phyloP scores from a whole-genome alignment of 23 tunicate genomes.

The Trididemnum miniatum region DNA sequence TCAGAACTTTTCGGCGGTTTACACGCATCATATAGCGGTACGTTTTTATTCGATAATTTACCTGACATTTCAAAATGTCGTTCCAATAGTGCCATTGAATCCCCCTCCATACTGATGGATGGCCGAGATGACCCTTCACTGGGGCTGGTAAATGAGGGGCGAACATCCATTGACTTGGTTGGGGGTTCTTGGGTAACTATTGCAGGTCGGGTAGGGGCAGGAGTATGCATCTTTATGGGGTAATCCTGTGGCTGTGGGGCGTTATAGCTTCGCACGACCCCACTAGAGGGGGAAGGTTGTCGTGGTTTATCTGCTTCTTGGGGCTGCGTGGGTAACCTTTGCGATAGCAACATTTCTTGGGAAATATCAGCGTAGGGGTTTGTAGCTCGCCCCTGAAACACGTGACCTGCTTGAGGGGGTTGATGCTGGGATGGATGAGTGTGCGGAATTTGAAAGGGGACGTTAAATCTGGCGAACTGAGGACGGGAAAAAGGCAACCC shows the following conservation, averaged over 20 bases:
- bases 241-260: neutral
- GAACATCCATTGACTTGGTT: neutral
- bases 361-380: neutral
- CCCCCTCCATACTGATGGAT: constrained; percentile 24
- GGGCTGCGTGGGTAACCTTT: neutral
- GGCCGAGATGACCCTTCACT: neutral
- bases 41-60: neutral
- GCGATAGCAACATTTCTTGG: neutral
- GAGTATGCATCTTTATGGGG: neutral
- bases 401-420: neutral
- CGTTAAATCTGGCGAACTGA: neutral
- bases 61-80: constrained; percentile 75
- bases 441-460: constrained; percentile 1
- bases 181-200: neutral
- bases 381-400: neutral
- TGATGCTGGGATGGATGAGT: constrained; percentile 10
- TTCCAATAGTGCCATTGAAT: constrained; percentile 49
- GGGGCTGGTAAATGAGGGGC: neutral
- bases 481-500: neutral
- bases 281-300: neutral
- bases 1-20: too few species aligned
- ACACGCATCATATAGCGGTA: too few species aligned
- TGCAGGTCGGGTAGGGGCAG: neutral
- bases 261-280: neutral
- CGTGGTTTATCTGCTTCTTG: constrained; percentile 4